Evolutionary conservation across 1,140 invertebrate species (phyloP).

Genomic region (Drosophila oshimai): DNA sequence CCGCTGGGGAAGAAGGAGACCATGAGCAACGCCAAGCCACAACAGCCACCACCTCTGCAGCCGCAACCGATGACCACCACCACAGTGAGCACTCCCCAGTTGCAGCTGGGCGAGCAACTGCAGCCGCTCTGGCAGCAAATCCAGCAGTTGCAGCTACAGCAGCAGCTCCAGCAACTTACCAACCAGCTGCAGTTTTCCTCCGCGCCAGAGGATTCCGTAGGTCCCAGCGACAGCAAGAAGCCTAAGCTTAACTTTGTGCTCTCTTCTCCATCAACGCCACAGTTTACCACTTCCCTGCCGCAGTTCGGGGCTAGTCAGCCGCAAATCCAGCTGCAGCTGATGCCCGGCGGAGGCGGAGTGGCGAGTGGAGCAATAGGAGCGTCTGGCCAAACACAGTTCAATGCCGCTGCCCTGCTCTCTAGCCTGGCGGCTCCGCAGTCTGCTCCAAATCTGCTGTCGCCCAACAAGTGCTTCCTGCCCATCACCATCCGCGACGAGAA

Average conservation of each 20-base stretch:
- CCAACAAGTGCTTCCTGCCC: slow-evolving; percentile 79
- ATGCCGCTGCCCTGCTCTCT: slow-evolving; percentile 63
- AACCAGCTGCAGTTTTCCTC: slow-evolving; percentile 48
- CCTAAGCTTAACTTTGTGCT: slow-evolving; percentile 83
- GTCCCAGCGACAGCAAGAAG: slow-evolving; percentile 72
- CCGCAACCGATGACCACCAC: slow-evolving; percentile 15
- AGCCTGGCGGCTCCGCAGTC: slow-evolving; percentile 31
- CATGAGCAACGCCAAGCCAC: background rate
- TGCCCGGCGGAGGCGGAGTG: slow-evolving; percentile 38
- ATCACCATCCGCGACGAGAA: slow-evolving; percentile 81
- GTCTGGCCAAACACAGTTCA: slow-evolving; percentile 35
- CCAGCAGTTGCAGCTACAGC: slow-evolving; percentile 55
- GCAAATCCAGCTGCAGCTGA: slow-evolving; percentile 80
- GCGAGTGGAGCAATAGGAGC: background rate
- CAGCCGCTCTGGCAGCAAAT: slow-evolving; percentile 56
- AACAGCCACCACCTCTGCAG: slow-evolving; percentile 31
- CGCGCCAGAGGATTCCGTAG: slow-evolving; percentile 22
- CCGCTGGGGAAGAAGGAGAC: slow-evolving; percentile 69
- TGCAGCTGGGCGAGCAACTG: slow-evolving; percentile 47
- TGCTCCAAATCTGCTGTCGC: slow-evolving; percentile 57
- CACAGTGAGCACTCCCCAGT: slow-evolving; percentile 10
- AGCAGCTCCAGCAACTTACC: slow-evolving; percentile 64
- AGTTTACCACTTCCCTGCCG: slow-evolving; percentile 11
- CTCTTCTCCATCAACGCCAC: slow-evolving; percentile 46
- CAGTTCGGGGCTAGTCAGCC: slow-evolving; percentile 38